Evolutionary conservation across 2,888 invertebrate species (phyloP), one percentile per base, ranked within the genome.

Genomic region (Xestoiulus laeticollis): DNA sequence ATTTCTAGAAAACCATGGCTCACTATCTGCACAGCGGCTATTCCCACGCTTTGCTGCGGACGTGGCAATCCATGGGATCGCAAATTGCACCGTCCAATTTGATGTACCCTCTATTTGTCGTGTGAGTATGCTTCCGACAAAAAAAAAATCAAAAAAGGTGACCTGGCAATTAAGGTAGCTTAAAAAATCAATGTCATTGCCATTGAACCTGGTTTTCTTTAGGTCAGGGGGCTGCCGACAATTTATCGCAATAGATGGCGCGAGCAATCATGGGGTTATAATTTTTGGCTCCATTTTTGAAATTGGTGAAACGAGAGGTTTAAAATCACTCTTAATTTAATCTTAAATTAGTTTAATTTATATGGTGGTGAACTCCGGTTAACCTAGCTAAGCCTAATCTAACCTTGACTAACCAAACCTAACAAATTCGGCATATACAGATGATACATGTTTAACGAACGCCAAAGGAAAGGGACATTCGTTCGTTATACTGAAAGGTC

Each of bases 21-120:
- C 86, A 86, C 30, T 59, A 30, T 53, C 82, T 88, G 16, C 88
- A 88, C 32, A 84, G 88, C 32, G 85, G 87, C 19, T 88, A 88
- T 33, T 85, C 87, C 8, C 88, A 87, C 53, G 22, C 88, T 0
- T 16, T 87, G n/a, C 33, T 85, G n/a, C 84, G 89, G 22, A n/a
- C 85, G 44, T 89, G 87, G 87, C 43, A 88, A 16, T 59, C 85
- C 43, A 68, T 44, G n/a, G 87, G 32, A 44, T 68, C 68, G 8
- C 68, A 59, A 43, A 33, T 88, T 12, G 38, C 30, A 5, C 38
- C 88, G 10, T 26, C 32, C 33, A 88, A 88, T 53, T 48, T 88
- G 33, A 88, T 88, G 88, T 88, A 88, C 26, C 88, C 88, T 16
- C 26, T 88, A 32, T 88, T 88, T 48, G 83, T 88, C 22, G 82